Conservation (phyloP, 2,888 invertebrate species). For the Tipula lateralis region DNA sequence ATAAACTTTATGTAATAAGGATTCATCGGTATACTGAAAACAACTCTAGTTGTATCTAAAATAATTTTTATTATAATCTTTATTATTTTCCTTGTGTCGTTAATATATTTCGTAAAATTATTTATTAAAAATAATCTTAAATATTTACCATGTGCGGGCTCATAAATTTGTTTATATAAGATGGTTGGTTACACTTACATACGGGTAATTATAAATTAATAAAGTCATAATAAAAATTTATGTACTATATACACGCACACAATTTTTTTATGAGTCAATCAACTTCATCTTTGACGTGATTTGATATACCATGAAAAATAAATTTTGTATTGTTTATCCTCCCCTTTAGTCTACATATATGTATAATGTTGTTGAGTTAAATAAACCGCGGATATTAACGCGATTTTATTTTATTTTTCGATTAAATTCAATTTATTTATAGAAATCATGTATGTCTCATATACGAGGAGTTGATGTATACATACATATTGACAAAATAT, state of each 20-base stretch:
- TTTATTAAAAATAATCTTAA: background rate
- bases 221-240: constrained; percentile 3
- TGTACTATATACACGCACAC: background rate
- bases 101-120: background rate
- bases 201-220: constrained; percentile 15
- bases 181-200: background rate
- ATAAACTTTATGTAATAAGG: background rate
- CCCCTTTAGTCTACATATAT: background rate
- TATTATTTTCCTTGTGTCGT: background rate
- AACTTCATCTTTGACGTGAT: background rate
- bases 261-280: constrained; percentile 4
- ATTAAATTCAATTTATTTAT: constrained; percentile 4
- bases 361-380: background rate
- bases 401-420: background rate
- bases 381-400: constrained; percentile 11
- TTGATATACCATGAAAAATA: background rate
- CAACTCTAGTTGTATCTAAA: background rate
- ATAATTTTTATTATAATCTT: background rate
- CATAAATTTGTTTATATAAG: background rate
- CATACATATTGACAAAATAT: background rate
- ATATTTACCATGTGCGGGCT: background rate
- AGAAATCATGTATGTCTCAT: background rate
- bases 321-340: background rate
- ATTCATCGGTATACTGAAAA: background rate
- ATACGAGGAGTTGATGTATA: background rate